These are phyloP conservation scores for Falco biarmicus DNA, from an alignment of 2,797 vertebrate genomes.

Conservation along the genomic window DNA sequence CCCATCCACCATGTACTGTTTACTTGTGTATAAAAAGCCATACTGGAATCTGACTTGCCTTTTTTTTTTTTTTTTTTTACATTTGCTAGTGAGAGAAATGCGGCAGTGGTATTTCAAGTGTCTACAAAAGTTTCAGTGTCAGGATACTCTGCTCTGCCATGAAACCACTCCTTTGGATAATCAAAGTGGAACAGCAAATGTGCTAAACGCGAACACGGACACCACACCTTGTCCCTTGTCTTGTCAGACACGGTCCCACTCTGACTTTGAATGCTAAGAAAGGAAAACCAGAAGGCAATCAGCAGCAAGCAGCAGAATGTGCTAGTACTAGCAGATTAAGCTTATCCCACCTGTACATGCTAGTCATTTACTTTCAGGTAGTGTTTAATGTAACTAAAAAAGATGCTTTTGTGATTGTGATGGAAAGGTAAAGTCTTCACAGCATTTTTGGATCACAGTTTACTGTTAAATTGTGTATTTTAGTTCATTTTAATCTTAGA, in stretches of 20 bases:
- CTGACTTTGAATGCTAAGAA: rapidly evolving
- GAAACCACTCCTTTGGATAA: not conserved
- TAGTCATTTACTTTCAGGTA: not conserved
- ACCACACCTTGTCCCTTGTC: not conserved
- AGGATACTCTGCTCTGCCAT: not conserved
- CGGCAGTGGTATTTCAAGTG: not conserved
- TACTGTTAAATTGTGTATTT: not conserved
- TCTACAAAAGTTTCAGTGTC: not conserved
- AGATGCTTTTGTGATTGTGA: not conserved
- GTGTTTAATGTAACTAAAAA: not conserved
- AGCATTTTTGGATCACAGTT: not conserved
- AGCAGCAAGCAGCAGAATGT: not conserved
- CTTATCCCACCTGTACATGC: not conserved
- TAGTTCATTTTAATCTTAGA: not conserved
- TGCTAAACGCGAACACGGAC: rapidly evolving
- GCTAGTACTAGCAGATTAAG: not conserved
- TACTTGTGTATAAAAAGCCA: not conserved
- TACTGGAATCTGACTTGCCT: not conserved
- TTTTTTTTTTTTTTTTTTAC: not conserved
- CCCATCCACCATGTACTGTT: not conserved
- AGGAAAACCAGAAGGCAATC: not conserved
- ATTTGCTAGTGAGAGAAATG: not conserved
- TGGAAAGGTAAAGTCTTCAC: not conserved
- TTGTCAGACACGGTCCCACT: not conserved
- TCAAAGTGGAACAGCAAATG: not conserved